Conservation (phyloP, 2,888 invertebrate species). For the Brenthis daphne region DNA sequence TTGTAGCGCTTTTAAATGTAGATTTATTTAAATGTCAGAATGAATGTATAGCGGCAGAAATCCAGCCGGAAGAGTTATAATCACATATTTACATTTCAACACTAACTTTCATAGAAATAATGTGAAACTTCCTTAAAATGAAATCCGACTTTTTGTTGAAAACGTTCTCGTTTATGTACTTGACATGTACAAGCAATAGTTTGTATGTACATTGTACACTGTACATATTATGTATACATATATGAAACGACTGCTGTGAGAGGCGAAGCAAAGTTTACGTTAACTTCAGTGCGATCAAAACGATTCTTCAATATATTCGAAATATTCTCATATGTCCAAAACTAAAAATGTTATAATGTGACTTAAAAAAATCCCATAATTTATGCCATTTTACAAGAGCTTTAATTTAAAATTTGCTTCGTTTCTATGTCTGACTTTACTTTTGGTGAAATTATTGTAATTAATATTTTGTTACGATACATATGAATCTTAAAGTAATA, state of each 20-base stretch:
- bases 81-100: slow-evolving; percentile 25
- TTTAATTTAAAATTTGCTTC: too few species aligned
- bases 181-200: slow-evolving; percentile 1
- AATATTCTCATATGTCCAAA: too few species aligned
- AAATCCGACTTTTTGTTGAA: slow-evolving; percentile 14
- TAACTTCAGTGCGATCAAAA: too few species aligned
- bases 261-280: not conserved
- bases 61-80: slow-evolving; percentile 14
- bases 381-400: too few species aligned
- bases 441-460: too few species aligned
- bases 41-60: slow-evolving; percentile 10
- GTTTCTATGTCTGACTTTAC: too few species aligned
- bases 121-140: slow-evolving; percentile 12
- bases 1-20: slow-evolving; percentile 32
- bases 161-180: slow-evolving; percentile 12
- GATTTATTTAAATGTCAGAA: slow-evolving; percentile 36
- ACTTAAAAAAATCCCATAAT: too few species aligned
- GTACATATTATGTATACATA: too few species aligned
- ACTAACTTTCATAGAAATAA: slow-evolving; percentile 15
- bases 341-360: too few species aligned
- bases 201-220: not conserved
- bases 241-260: not conserved
- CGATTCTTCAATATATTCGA: too few species aligned
- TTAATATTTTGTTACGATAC: too few species aligned
- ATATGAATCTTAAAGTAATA: too few species aligned